phyloP scores from a whole-genome alignment of 2,888 invertebrate genomes.

The Troides helena region DNA sequence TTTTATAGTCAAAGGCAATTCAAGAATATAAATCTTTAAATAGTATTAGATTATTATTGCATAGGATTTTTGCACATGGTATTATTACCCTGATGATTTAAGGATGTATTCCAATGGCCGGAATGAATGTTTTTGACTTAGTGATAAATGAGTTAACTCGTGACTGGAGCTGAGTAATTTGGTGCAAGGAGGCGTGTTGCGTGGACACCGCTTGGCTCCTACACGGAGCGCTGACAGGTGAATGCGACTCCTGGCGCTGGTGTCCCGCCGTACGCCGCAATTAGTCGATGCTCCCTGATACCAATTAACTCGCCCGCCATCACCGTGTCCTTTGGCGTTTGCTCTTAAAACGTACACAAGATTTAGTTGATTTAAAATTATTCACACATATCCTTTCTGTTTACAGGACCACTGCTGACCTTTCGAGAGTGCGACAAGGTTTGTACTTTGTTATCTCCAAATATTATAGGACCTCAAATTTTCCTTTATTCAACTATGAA shows the following conservation, averaged over 20 bases:
- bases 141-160: conserved; percentile 18
- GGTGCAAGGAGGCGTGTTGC: conserved; percentile 40
- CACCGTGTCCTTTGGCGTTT: conserved; percentile 17
- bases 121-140: conserved; percentile 8
- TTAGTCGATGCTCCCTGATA: conserved; percentile 56
- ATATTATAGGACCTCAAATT: too few species aligned
- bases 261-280: conserved; percentile 49
- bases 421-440: conserved; percentile 42
- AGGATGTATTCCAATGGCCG: too few species aligned
- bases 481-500: too few species aligned
- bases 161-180: conserved; percentile 45
- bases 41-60: too few species aligned
- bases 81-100: too few species aligned
- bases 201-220: conserved; percentile 3
- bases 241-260: conserved; percentile 49
- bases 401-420: conserved; percentile 44
- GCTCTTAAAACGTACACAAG: conserved; percentile 3
- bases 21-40: too few species aligned
- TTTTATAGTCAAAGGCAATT: too few species aligned
- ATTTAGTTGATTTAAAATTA: too few species aligned
- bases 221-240: conserved; percentile 37
- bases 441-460: conserved; percentile 30
- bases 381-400: conserved; percentile 28
- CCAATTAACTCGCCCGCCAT: conserved; percentile 56
- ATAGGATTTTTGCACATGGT: too few species aligned